Evolutionary conservation across 2,113 vertebrate genomes (phyloP), one percentile per base, ranked within the genome.

Genomic region (Microcebus murinus): DNA sequence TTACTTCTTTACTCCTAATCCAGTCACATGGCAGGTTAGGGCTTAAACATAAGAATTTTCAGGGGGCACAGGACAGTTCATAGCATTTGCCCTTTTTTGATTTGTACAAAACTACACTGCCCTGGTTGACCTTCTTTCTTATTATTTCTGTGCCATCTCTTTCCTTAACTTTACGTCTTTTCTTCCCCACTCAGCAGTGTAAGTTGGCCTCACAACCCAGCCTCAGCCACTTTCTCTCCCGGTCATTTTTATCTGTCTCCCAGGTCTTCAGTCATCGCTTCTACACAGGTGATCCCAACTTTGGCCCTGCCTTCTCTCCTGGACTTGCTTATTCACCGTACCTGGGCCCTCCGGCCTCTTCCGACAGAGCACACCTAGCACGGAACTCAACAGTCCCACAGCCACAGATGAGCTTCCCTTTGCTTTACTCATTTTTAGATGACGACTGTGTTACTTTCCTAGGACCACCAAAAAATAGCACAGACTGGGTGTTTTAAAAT

Each of bases 91-190:
- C 52, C 21, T 61, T 27, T 11, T 82, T 81, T 20, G 42, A n/a
- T 34, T 52, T 50, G 14, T 17, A 8, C 4, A 39, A 34, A 14
- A 12, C n/a, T 71, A 4, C 1, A 0, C 5, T 15, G 3, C 31
- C 39, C 31, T 31, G 67, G n/a, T 25, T 48, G 10, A 48, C 55
- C n/a, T 84, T 36, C 50, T 61, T 14, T 92, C 45, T 50, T 34
- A 3, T n/a, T 21, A 17, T 57, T 50, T 86, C 57, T 59, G 15
- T 57, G 31, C 25, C 2, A 0, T 36, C 55, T 42, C 52, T 42
- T 77, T 52, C 42, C n/a, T 48, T 55, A 20, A 82, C 36, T 82
- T 82, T 50, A n/a, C 21, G 21, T 27, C 34, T 83, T 61, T 52
- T 77, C 45, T 80, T 80, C 57, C 45, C 27, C 12, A 11, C 55